Conservation (phyloP, 1,140 invertebrate species). For the Macrosteles quadrilineatus region DNA sequence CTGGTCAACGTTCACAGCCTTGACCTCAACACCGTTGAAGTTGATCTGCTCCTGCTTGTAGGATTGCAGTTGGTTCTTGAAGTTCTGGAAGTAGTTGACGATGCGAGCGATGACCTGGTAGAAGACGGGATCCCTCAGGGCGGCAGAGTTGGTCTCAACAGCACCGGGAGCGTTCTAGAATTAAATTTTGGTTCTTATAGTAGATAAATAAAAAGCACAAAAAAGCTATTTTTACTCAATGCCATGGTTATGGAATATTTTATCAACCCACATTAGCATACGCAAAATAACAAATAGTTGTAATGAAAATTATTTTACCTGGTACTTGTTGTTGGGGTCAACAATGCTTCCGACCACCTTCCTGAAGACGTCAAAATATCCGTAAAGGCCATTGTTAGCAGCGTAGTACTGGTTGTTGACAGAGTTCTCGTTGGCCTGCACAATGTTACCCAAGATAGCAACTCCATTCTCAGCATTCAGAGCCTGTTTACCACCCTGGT, state of each 20-base stretch:
- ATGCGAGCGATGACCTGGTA: constrained; percentile 55
- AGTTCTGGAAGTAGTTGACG: constrained; percentile 56
- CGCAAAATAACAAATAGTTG: too few species aligned
- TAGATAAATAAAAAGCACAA: too few species aligned
- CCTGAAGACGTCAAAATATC: constrained; percentile 52
- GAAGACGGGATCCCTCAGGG: constrained; percentile 57
- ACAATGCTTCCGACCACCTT: constrained; percentile 53
- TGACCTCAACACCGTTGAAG: constrained; percentile 48
- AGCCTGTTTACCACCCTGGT: constrained; percentile 45
- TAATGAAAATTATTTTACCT: too few species aligned
- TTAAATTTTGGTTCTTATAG: too few species aligned
- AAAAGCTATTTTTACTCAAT: too few species aligned
- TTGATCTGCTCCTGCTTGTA: constrained; percentile 58
- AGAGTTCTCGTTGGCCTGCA: constrained; percentile 29
- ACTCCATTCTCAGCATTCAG: constrained; percentile 48
- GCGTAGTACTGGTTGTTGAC: constrained; percentile 51
- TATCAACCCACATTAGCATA: too few species aligned
- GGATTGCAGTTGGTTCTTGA: constrained; percentile 53
- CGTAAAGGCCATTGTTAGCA: constrained; percentile 55
- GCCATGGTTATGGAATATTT: too few species aligned
- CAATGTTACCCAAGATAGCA: constrained; percentile 55
- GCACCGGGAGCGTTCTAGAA: constrained; percentile 50
- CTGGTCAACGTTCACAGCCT: constrained; percentile 40
- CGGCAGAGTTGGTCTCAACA: constrained; percentile 52
- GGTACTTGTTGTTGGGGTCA: constrained; percentile 51